These are phyloP conservation scores for Lasioglossum morio DNA, from an alignment of 2,888 invertebrate genomes.

Conservation along the genomic window DNA sequence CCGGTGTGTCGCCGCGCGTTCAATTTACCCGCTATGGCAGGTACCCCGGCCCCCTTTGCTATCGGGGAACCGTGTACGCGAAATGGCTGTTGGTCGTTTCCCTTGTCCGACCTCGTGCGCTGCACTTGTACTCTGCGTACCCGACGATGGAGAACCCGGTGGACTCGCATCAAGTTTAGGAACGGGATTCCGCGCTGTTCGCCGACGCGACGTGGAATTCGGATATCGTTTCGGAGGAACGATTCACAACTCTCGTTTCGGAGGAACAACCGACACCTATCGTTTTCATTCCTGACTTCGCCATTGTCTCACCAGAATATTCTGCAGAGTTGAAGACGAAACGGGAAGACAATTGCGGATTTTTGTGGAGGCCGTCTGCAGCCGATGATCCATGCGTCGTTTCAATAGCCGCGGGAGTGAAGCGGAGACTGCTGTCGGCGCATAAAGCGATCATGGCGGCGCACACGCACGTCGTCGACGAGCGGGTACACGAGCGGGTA, in stretches of 20 bases:
- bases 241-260: no score
- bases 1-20: slow-evolving; percentile 53
- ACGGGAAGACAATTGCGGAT: not conserved
- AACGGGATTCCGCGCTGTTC: not conserved
- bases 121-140: slow-evolving; percentile 1
- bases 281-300: no score
- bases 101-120: not conserved
- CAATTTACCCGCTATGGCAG: slow-evolving; percentile 78
- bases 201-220: not conserved
- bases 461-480: slow-evolving; percentile 56
- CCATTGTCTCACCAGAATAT: not conserved
- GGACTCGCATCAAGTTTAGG: not conserved
- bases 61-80: slow-evolving; percentile 6
- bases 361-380: slow-evolving; percentile 15
- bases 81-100: slow-evolving; percentile 7
- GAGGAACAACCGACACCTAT: no score
- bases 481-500: slow-evolving; percentile 46
- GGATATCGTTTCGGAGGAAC: no score
- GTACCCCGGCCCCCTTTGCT: slow-evolving; percentile 25
- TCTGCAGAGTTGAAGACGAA: not conserved
- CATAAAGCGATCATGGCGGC: slow-evolving; percentile 54
- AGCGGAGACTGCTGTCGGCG: slow-evolving; percentile 48
- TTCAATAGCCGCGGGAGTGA: slow-evolving; percentile 48
- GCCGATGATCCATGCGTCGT: slow-evolving; percentile 62
- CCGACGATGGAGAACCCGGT: not conserved